Conservation (phyloP, 2,888 invertebrate species). For the Machimus atricapillus region DNA sequence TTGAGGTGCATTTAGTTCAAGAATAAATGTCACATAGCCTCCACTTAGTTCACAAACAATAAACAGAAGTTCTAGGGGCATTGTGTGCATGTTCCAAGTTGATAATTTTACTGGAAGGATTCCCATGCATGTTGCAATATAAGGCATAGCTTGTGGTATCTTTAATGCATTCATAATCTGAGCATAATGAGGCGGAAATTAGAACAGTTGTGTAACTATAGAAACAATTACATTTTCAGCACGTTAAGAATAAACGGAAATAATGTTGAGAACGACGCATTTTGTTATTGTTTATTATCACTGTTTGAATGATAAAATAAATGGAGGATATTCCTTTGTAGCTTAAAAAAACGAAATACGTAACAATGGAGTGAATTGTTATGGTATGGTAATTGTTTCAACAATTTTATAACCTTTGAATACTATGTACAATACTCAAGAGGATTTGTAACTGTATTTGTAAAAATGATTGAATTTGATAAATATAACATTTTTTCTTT, state of each 20-base stretch:
- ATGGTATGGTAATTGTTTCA: not conserved
- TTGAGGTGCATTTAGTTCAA: not conserved
- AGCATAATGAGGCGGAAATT: not conserved
- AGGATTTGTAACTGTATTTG: no score
- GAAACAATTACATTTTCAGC: not conserved
- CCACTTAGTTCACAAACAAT: not conserved
- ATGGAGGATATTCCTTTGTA: not conserved
- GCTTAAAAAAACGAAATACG: not conserved
- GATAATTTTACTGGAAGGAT: not conserved
- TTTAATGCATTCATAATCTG: not conserved
- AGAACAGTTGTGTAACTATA: not conserved
- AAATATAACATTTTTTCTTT: no score
- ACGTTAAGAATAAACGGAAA: not conserved
- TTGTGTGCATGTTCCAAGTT: not conserved
- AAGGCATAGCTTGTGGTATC: not conserved
- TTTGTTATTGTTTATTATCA: not conserved
- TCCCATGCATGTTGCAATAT: not conserved
- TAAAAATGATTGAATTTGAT: no score
- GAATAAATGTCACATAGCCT: not conserved
- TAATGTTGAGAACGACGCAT: not conserved
- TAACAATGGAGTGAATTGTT: not conserved
- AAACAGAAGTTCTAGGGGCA: not conserved
- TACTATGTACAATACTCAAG: no score
- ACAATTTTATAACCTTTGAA: not conserved
- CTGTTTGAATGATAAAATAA: not conserved